Percentiles rank a stretch among this genome's conserved stretches.
These are phyloP conservation scores for Bibio marci DNA, from an alignment of 2,888 invertebrate species.

Conservation along the genomic window DNA sequence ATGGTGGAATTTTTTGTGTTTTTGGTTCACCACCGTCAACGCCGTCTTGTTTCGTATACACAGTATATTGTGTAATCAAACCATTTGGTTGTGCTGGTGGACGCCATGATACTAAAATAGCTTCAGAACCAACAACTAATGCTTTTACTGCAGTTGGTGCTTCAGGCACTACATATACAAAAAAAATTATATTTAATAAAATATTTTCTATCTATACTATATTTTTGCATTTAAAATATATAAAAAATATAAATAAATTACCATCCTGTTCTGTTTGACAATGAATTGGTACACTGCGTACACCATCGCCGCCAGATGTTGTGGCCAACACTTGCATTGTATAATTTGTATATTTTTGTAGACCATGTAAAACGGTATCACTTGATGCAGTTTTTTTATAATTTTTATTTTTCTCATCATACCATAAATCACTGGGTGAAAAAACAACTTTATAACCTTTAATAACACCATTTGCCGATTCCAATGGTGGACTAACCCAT, in stretches of 20 bases:
- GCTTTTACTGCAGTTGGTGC: slow-evolving; percentile 87
- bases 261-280: slow-evolving; percentile 94
- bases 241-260: slow-evolving; percentile 25
- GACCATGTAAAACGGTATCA: slow-evolving; percentile 81
- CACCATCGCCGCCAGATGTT: slow-evolving; percentile 90
- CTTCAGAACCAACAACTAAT: slow-evolving; percentile 76
- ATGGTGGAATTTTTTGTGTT: slow-evolving; percentile 62
- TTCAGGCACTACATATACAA: slow-evolving; percentile 50
- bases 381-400: slow-evolving; percentile 84
- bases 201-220: too few relatives aligned
- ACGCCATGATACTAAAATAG: slow-evolving; percentile 87
- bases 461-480: slow-evolving; percentile 84
- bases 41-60: slow-evolving; percentile 67
- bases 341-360: slow-evolving; percentile 91
- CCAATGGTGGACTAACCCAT: slow-evolving; percentile 86
- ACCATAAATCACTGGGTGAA: slow-evolving; percentile 82
- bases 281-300: slow-evolving; percentile 55
- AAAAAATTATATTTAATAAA: slow-evolving; percentile 1
- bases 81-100: slow-evolving; percentile 87
- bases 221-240: too few relatives aligned
- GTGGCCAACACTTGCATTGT: slow-evolving; percentile 92
- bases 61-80: slow-evolving; percentile 80
- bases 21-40: slow-evolving; percentile 42
- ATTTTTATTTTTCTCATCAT: slow-evolving; percentile 78
- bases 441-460: slow-evolving; percentile 92